Base-by-base conservation (phyloP, 1,140 invertebrate genomes). In the Panagrolaimus sp. region DNA sequence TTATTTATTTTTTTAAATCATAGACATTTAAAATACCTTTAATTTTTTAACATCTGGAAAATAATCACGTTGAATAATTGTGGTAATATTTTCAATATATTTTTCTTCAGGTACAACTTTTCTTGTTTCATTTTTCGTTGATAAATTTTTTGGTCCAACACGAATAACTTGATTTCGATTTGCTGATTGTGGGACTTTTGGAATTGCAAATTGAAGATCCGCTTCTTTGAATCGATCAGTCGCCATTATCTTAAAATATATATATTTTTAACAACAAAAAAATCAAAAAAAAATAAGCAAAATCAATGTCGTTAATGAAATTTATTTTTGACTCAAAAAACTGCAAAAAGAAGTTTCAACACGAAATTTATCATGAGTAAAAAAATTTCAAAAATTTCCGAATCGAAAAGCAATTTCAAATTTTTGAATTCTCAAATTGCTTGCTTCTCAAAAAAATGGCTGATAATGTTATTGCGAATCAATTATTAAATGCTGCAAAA, bases 11-110 rank as follows among this genome's bases (percentile, higher is more conserved):
- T n/a, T n/a, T n/a, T n/a, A n/a, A n/a, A n/a, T n/a, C n/a, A 38
- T 38, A 38, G n/a, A 46, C 70, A 7, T 46, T n/a, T n/a, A n/a
- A n/a, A n/a, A n/a, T 21, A 81, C 79, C 78, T 91, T 90, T 43
- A 98, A 83, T 82, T 93, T 94, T 72, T 93, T 90, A 52, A 98
- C 84, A 83, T 98, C 92, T 7, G 96, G 95, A 80, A 94, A 98
- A 83, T 96, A 98, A 83, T 98, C 95, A 73, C 93, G 88, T 82
- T 97, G 90, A 75, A 98, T 97, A 46, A 98, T 97, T 83, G 92
- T 91, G 44, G 91, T 90, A 83, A 98, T 89, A 84, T 90, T 89
- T 88, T 91, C 84, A 21, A 85, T 82, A 74, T 83, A 84, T 67
- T 83, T 68, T 46, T 84, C 83, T 68, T 84, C 84, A 10, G 81